Percentiles rank a stretch among this genome's conserved stretches.
phyloP scores from a whole-genome alignment of 1,140 invertebrate genomes.

The Drosophila sucinea region DNA sequence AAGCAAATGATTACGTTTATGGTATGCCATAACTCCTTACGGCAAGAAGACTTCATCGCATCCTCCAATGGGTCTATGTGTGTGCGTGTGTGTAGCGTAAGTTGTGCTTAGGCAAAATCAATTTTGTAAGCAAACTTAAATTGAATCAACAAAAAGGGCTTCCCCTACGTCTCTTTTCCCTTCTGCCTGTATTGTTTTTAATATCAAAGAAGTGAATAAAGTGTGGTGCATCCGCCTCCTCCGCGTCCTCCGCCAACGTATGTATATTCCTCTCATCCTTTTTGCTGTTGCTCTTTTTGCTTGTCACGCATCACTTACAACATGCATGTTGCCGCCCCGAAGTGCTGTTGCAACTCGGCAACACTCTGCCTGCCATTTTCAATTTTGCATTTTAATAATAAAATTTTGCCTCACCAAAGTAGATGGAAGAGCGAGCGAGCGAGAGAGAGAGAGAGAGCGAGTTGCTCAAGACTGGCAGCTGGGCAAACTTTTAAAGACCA shows the following conservation, averaged over 20 bases:
- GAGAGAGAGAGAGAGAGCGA: slow-evolving; percentile 8
- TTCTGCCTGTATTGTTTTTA: slow-evolving; percentile 32
- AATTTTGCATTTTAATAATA: slow-evolving; percentile 82
- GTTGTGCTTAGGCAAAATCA: slow-evolving; percentile 53
- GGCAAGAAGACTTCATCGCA: slow-evolving; percentile 1
- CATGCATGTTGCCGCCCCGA: slow-evolving; percentile 11
- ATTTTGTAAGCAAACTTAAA: slow-evolving; percentile 69
- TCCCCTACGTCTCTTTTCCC: background rate
- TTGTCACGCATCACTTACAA: slow-evolving; percentile 73
- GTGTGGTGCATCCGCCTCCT: slow-evolving; percentile 13
- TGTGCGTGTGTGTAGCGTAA: slow-evolving; percentile 23
- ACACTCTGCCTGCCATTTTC: slow-evolving; percentile 72
- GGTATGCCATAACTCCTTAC: slow-evolving; percentile 14
- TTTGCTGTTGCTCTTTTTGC: slow-evolving; percentile 27
- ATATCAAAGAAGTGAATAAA: slow-evolving; percentile 64
- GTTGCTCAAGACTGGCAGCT: slow-evolving; percentile 50
- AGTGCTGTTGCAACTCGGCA: slow-evolving; percentile 20
- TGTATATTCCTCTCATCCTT: background rate
- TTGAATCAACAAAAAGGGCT: slow-evolving; percentile 59
- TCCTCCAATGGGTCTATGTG: slow-evolving; percentile 15
- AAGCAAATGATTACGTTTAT: slow-evolving; percentile 55
- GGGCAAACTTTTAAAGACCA: slow-evolving; percentile 62
- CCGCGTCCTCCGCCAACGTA: slow-evolving; percentile 1
- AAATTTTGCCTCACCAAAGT: slow-evolving; percentile 70
- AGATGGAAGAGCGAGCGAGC: slow-evolving; percentile 24